phyloP scores from a whole-genome alignment of 2,797 vertebrate species.

The Momotus momota region DNA sequence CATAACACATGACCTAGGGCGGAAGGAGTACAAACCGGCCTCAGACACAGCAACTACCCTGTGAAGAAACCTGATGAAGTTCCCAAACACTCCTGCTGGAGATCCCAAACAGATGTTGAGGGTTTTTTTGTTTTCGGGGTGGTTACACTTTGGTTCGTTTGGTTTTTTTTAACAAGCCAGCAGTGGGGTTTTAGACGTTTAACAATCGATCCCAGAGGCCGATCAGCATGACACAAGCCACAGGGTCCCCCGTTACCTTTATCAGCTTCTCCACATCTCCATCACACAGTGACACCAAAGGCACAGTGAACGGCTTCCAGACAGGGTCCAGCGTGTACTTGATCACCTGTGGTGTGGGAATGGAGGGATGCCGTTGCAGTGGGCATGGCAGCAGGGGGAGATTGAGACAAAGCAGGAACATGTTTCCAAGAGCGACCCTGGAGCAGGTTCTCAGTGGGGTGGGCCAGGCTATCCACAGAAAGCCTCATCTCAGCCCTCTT shows the following conservation, averaged over 20 bases:
- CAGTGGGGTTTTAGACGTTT: not conserved
- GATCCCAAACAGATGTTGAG: not conserved
- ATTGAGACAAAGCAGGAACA: not conserved
- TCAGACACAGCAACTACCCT: fast-evolving
- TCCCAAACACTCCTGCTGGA: not conserved
- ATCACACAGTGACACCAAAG: constrained; percentile 94
- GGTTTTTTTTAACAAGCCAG: not conserved
- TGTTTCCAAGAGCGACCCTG: fast-evolving
- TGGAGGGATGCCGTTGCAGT: fast-evolving
- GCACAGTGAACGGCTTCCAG: constrained; percentile 95
- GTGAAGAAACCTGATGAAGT: not conserved
- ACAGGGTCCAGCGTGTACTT: constrained; percentile 96
- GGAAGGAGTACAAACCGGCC: not conserved
- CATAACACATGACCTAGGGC: constrained; percentile 90
- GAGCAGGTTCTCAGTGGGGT: not conserved
- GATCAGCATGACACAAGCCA: fast-evolving
- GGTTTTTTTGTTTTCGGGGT: fast-evolving
- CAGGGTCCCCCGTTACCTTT: constrained; percentile 81
- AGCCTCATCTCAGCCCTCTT: not conserved
- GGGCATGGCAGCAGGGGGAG: not conserved
- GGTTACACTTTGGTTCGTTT: not conserved
- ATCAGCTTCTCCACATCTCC: constrained; percentile 92
- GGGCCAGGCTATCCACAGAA: not conserved
- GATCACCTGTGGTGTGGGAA: constrained; percentile 85
- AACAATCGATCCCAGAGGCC: not conserved